Conservation (phyloP, 2,797 vertebrate genomes). For the Danio aesculapii region DNA sequence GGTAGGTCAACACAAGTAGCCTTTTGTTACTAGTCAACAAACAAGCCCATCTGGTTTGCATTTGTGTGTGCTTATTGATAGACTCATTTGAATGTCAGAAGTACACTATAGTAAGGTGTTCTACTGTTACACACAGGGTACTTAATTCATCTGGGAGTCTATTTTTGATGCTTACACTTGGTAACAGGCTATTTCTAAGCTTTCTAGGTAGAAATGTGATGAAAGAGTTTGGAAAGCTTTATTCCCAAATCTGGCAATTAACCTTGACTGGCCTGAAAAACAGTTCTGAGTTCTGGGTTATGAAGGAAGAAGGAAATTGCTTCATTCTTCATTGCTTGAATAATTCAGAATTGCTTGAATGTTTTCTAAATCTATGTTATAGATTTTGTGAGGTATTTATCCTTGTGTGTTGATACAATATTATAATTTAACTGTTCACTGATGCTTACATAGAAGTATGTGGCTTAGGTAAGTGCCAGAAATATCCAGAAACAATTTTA, state of each 20-base stretch:
- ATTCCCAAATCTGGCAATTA: not conserved
- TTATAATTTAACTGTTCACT: too few species aligned
- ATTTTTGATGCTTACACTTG: not conserved
- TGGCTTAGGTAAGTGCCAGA: too few species aligned
- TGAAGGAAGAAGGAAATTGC: not conserved
- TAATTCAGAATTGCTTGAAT: too few species aligned
- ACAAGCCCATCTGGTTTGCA: slow-evolving; percentile 56
- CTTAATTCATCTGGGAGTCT: not conserved
- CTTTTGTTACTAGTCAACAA: slow-evolving; percentile 41
- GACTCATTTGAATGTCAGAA: slow-evolving; percentile 71
- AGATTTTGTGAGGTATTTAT: not conserved
- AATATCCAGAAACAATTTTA: too few species aligned
- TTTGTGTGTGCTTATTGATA: slow-evolving; percentile 43
- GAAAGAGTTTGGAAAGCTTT: not conserved
- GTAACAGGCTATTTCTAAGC: not conserved
- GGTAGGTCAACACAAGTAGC: slow-evolving; percentile 28
- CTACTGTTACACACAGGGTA: not conserved
- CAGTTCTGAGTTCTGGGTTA: not conserved
- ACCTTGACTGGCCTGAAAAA: too few species aligned
- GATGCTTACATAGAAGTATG: too few species aligned
- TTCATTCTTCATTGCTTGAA: too few species aligned
- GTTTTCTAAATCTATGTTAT: not conserved
- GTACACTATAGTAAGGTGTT: not conserved
- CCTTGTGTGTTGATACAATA: not conserved
- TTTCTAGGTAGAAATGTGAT: too few species aligned